Base-by-base conservation (phyloP, 1,140 invertebrate species). In the Chrysopa pallens region DNA sequence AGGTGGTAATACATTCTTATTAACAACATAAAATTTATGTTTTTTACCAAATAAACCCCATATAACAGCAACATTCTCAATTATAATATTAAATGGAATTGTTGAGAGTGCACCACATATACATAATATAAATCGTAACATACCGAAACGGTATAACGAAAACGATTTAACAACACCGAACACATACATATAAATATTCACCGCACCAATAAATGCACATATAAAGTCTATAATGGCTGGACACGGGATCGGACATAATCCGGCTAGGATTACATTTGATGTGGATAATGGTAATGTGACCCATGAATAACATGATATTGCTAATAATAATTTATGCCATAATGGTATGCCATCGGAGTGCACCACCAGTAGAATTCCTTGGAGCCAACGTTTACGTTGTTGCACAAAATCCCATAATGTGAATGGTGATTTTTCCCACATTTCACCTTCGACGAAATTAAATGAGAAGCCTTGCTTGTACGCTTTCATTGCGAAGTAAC, bases 391-490 rank as follows among this genome's bases (percentile, higher is more conserved):
- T 60, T 95, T 95, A 42, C 93, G 70, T 60, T 97, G 93, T 59
- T 94, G 89, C 35, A 97, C 72, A 56, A 95, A 94, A 60, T 98
- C 93, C 70, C 81, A 81, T 1, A 94, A 61, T 1, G 88, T 90
- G 56, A 97, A 98, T 6, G 93, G 92, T 12, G 87, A 92, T 57
- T 96, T 94, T 59, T 97, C 92, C 79, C 88, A 90, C 91, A 96
- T 95, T 64, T 95, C 91, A 13, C 92, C 90, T 57, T 94, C 89
- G 46, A 95, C 76, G 61, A 93, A 94, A 54, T 90, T 88, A 57
- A 94, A 94, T 1, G 78, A 73, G 54, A 83, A 89, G 8, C 86
- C 86, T 58, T 84, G 69, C 42, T 73, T 72, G 55, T 80, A 87
- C 0, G 92, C 93, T 45, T 83, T 79, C 84, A 97, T 92, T 0